Evolutionary conservation across 2,888 invertebrate genomes (phyloP), one percentile per base, ranked within the genome.

Genomic region (Azorinus chamasolen): DNA sequence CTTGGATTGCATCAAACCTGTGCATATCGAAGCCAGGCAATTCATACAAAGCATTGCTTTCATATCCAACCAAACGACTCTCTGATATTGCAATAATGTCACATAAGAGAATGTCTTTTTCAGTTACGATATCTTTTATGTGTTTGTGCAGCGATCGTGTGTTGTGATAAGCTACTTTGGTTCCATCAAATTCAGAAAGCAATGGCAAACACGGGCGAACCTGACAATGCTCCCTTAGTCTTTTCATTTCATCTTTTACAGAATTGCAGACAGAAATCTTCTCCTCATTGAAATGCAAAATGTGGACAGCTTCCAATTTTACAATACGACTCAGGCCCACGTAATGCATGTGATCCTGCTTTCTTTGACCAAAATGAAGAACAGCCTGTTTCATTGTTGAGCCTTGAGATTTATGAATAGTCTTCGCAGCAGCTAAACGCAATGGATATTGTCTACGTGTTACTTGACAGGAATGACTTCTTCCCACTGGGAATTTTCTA

Each of bases 221-320:
- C 18, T 12, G 27, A 24, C 45, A 51, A 8, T 43, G 25, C 5
- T 41, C n/a, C 20, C 59, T 45, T 14, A 79, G 39, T 18, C 74
- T 27, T 8, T 50, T 37, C 70, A 79, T 79, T 63, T 79, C 79
- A 6, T 51, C n/a, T 18, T 43, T 25, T n/a, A 79, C 79, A 54
- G 39, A 27, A 20, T 12, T 12, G 6, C 58, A 62, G 24, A 59
- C 39, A 12, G 41, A 37, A 8, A 77, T 69, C 25, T 80, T 76
- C 14, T 41, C 24, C n/a, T 25, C 48, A 57, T 73, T 75, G 16
- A 76, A 46, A 20, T 68, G 43, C 20, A 50, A 41, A n/a, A 82
- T 76, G 32, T 69, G 39, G 6, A 82, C 27, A 39, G 37, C 18
- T 2, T n/a, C 14, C 43, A 82, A 39, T 27, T 55, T 71, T 41